Conservation (phyloP, 2,888 invertebrate genomes). For the Agrotis exclamationis region DNA sequence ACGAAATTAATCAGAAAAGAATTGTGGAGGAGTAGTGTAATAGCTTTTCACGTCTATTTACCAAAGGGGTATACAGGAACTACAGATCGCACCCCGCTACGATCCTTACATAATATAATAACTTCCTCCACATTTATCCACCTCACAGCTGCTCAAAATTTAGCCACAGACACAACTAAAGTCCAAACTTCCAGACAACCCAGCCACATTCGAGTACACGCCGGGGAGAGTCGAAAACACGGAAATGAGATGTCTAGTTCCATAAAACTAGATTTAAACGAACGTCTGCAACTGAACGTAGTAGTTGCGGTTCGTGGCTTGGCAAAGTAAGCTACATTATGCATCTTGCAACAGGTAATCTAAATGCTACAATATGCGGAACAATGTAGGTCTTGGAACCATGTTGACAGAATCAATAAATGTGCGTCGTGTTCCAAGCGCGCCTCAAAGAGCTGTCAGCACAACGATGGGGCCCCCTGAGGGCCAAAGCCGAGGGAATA, state of each 20-base stretch:
- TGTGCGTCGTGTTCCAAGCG: no score
- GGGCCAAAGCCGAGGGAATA: no score
- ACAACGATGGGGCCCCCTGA: no score
- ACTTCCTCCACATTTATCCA: background rate
- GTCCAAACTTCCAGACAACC: slow-evolving; percentile 4
- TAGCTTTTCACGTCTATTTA: no score
- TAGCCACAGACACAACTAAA: background rate
- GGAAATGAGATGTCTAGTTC: slow-evolving; percentile 50
- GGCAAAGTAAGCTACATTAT: slow-evolving; percentile 2
- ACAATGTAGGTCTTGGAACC: background rate
- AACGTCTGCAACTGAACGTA: background rate
- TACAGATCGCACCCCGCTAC: no score
- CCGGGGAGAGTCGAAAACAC: slow-evolving; percentile 19
- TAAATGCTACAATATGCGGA: background rate
- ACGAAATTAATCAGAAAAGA: no score
- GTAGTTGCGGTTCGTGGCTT: slow-evolving; percentile 5
- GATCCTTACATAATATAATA: no score
- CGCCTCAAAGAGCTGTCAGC: no score
- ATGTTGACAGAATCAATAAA: background rate
- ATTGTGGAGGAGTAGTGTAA: no score
- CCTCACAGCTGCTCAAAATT: background rate
- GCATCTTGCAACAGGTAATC: slow-evolving; percentile 21
- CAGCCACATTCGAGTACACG: background rate
- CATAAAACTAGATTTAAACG: slow-evolving; percentile 6
- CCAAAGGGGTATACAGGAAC: no score